These are phyloP conservation scores for Chloebia gouldiae DNA, from an alignment of 2,113 vertebrate species.

Conservation along the genomic window DNA sequence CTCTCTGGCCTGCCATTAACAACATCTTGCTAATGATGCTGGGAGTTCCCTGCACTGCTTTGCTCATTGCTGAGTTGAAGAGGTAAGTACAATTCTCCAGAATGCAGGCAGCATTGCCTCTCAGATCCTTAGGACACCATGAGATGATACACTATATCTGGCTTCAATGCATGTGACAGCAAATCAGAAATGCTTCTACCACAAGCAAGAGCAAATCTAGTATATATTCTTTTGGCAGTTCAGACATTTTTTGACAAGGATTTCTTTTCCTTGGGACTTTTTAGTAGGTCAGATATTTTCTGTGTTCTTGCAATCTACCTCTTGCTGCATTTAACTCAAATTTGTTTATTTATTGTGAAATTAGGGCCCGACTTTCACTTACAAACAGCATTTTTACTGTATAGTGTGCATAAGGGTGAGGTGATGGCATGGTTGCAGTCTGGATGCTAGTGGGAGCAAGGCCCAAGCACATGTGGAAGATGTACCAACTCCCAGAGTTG, in stretches of 20 bases:
- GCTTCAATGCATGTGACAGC: not conserved
- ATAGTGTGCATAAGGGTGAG: not conserved
- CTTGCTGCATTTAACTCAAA: not conserved
- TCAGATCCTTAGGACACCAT: rapidly evolving
- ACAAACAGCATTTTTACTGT: not conserved
- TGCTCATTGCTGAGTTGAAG: conserved; percentile 91
- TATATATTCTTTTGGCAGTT: not conserved
- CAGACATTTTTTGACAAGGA: not conserved
- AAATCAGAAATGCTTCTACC: not conserved
- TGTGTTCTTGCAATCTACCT: not conserved
- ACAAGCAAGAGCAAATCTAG: not conserved
- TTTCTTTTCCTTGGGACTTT: not conserved
- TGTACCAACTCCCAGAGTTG: not conserved
- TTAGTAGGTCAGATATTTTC: not conserved
- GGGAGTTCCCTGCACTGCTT: conserved; percentile 88
- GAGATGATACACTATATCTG: not conserved
- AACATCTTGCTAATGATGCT: conserved; percentile 93
- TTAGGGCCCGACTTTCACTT: not conserved
- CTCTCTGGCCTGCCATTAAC: conserved; percentile 90
- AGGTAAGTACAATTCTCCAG: conserved; percentile 75
- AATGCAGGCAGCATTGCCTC: not conserved
- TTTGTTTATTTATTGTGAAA: not conserved
- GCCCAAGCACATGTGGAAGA: not conserved
- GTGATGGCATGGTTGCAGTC: not conserved
- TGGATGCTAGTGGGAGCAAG: not conserved